phyloP scores from a whole-genome alignment of 2,113 vertebrate species.

The Aleadryas rufinucha region DNA sequence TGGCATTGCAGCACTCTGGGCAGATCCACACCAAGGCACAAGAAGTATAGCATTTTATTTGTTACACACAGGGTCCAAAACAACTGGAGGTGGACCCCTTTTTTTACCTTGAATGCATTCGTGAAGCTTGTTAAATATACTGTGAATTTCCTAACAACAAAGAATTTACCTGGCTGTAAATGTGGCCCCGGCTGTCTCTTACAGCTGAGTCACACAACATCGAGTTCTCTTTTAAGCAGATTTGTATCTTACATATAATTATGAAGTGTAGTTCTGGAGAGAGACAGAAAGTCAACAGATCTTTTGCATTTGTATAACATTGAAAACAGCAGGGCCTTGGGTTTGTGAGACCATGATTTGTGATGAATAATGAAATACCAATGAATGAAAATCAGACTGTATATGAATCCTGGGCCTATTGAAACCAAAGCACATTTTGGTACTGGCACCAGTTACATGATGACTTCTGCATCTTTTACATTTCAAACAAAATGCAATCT shows the following conservation, averaged over 20 bases:
- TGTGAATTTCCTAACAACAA: not conserved
- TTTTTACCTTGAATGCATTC: not conserved
- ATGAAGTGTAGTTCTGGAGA: not conserved
- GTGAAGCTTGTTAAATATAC: not conserved
- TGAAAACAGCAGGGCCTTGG: rapidly evolving
- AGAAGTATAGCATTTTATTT: not conserved
- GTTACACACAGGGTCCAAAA: not conserved
- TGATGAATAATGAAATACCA: not conserved
- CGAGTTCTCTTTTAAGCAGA: not conserved
- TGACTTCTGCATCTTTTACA: not conserved
- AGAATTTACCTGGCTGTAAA: not conserved
- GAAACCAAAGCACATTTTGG: not conserved
- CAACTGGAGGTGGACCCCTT: not conserved
- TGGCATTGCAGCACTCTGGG: not conserved
- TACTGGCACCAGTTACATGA: not conserved
- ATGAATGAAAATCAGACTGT: not conserved
- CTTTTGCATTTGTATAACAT: not conserved
- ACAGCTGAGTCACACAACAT: rapidly evolving
- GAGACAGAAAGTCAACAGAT: not conserved
- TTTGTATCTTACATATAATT: not conserved
- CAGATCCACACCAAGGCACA: not conserved
- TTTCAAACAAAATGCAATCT: not conserved
- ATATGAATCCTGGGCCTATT: not conserved
- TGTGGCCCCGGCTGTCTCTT: not conserved
- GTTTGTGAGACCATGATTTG: not conserved